Evolutionary conservation across 2,113 vertebrate genomes (phyloP).

Genomic region (Numida meleagris): DNA sequence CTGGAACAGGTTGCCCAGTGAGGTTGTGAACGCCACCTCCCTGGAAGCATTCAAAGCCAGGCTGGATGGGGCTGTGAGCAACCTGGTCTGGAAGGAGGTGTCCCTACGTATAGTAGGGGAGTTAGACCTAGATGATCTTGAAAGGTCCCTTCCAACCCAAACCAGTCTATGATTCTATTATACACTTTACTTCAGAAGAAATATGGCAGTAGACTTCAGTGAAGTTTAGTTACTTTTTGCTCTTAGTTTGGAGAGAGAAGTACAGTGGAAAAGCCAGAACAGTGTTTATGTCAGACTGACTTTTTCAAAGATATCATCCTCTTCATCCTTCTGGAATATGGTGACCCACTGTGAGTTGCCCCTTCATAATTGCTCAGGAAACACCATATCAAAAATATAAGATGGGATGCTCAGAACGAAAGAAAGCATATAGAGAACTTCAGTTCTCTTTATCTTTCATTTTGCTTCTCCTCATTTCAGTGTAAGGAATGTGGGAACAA

Average conservation of each 20-base stretch:
- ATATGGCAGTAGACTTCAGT: background rate
- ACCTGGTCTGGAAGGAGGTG: too few relatives aligned
- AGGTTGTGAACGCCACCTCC: too few relatives aligned
- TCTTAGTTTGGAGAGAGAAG: background rate
- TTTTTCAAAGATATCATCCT: background rate
- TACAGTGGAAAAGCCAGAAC: background rate
- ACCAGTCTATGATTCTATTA: background rate
- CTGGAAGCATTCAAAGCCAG: too few relatives aligned
- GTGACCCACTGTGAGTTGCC: background rate
- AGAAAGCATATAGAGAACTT: background rate
- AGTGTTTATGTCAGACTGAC: background rate
- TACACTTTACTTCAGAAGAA: background rate
- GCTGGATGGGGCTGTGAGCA: too few relatives aligned
- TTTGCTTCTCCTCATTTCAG: background rate
- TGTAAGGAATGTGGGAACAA: background rate
- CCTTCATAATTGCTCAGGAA: background rate
- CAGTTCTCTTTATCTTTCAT: rapidly evolving
- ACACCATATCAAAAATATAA: background rate
- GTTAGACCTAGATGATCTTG: too few relatives aligned
- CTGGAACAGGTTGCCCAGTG: too few relatives aligned
- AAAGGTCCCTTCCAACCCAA: too few relatives aligned
- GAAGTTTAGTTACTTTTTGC: background rate
- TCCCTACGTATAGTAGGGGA: too few relatives aligned
- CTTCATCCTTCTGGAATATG: background rate
- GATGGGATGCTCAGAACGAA: background rate